Evolutionary conservation across 2,888 invertebrate species (phyloP), one percentile per base, ranked within the genome.

Genomic region (Tiphia femorata): DNA sequence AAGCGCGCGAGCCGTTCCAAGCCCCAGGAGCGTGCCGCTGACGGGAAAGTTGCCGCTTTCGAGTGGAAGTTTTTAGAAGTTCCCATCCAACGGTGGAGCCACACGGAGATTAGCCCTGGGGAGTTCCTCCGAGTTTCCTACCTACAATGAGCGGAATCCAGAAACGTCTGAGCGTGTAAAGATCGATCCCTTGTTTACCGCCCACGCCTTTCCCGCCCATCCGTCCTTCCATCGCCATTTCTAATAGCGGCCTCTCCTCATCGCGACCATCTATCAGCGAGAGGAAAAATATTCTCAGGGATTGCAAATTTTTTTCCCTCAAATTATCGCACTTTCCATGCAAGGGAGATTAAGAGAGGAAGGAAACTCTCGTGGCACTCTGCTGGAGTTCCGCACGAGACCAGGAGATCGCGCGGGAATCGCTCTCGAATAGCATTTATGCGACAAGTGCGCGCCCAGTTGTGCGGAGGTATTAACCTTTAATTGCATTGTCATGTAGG

Each of bases 81-180:
- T 70, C 47, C 35, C 41, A 51, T 43, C 38, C 59, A 63, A n/a
- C n/a, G n/a, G n/a, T n/a, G 56, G 38, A 66, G 51, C 35, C 51
- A 49, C 53, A 53, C 51, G 66, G 56, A 63, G 72, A 70, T 71
- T 71, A 68, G 64, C 70, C 60, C 66, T 54, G 52, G 59, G 69
- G 69, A 70, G 63, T 71, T 72, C n/a, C n/a, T n/a, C n/a, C 55
- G 51, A 71, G 63, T 72, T 71, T 57, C 58, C 59, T 61, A 19
- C 58, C 46, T 57, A 62, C 68, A 68, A 70, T 71, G 68, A 66
- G 61, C 44, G 38, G 69, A 65, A 68, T 72, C 66, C 69, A 52
- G 59, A 64, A 66, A 58, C 52, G 58, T 65, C 62, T 49, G 43
- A 44, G 54, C 48, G 54, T 38, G 2, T 46, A 48, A 60, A 64